Evolutionary conservation across 2,113 vertebrate species (phyloP).

Genomic region (Gadus macrocephalus): DNA sequence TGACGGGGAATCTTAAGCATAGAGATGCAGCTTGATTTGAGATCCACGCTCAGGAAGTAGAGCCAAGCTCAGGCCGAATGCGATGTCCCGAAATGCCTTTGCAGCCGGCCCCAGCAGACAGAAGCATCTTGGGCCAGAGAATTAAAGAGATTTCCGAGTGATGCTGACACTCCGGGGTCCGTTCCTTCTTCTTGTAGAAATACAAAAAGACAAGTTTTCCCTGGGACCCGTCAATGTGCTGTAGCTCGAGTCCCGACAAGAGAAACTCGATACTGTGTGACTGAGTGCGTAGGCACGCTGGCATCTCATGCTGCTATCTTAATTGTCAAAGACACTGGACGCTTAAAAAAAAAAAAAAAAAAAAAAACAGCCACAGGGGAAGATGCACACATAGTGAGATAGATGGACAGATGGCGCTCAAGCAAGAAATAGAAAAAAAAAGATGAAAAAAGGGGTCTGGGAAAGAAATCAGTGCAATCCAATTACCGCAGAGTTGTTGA

Average conservation of each 20-base stretch:
- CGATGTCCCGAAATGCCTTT: slow-evolving; percentile 19
- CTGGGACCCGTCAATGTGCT: slow-evolving; percentile 14
- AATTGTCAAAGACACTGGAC: slow-evolving; percentile 5
- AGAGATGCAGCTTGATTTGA: slow-evolving; percentile 17
- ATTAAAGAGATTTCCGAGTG: slow-evolving; percentile 15
- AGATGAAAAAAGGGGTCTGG: slow-evolving; percentile 44
- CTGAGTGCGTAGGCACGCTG: not conserved
- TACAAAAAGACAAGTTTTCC: slow-evolving; percentile 7
- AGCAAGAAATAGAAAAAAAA: slow-evolving; percentile 24
- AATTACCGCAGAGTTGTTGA: slow-evolving; percentile 60
- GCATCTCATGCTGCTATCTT: slow-evolving; percentile 13
- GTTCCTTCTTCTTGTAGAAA: slow-evolving; percentile 10
- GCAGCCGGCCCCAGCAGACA: slow-evolving; percentile 13
- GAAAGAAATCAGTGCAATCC: slow-evolving; percentile 61
- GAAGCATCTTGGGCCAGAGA: not conserved
- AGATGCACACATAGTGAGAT: slow-evolving; percentile 6
- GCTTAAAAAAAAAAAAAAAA: slow-evolving; percentile 2
- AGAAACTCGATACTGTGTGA: slow-evolving; percentile 14
- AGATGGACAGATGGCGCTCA: not conserved
- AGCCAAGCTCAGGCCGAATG: slow-evolving; percentile 1
- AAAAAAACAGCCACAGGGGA: slow-evolving; percentile 25
- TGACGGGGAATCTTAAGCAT: slow-evolving; percentile 32
- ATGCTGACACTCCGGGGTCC: not conserved
- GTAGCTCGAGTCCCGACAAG: not conserved
- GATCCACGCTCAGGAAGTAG: slow-evolving; percentile 24